Conservation (phyloP, 1,140 invertebrate genomes). For the Eufriesea mexicana region DNA sequence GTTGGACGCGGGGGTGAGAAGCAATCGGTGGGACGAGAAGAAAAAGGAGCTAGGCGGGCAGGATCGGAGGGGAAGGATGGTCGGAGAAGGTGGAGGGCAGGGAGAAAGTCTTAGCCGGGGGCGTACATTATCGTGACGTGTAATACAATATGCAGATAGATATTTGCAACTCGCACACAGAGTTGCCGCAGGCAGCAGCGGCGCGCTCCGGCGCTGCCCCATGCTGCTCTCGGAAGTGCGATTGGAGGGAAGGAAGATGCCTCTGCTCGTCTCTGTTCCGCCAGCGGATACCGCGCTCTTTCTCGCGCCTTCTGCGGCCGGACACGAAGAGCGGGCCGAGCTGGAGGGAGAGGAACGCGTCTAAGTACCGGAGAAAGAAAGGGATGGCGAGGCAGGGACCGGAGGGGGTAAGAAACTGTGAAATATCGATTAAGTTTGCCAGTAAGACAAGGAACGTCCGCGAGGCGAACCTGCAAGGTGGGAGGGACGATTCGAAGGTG, state of each 20-base stretch:
- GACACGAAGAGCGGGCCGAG: slow-evolving; percentile 74
- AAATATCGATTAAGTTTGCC: slow-evolving; percentile 84
- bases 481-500: slow-evolving; percentile 54
- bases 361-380: slow-evolving; percentile 17
- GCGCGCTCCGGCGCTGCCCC: slow-evolving; percentile 58
- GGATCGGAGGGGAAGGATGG: not conserved
- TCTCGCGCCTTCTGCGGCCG: slow-evolving; percentile 76
- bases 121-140: slow-evolving; percentile 76
- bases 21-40: slow-evolving; percentile 4
- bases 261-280: slow-evolving; percentile 54
- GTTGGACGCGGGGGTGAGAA: not conserved
- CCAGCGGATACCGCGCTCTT: slow-evolving; percentile 26
- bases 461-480: slow-evolving; percentile 71
- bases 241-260: slow-evolving; percentile 79
- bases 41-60: not conserved
- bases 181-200: slow-evolving; percentile 57
- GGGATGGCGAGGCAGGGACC: slow-evolving; percentile 28
- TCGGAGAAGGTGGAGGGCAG: not conserved
- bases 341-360: slow-evolving; percentile 74
- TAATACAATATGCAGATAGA: slow-evolving; percentile 79
- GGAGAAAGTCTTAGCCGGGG: slow-evolving; percentile 24
- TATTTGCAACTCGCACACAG: slow-evolving; percentile 75
- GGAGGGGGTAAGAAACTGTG: slow-evolving; percentile 83
- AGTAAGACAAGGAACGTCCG: slow-evolving; percentile 83
- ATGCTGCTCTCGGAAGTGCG: slow-evolving; percentile 72